Conservation (phyloP, 2,888 invertebrate genomes). For the Caenorhabditis panamensis region DNA sequence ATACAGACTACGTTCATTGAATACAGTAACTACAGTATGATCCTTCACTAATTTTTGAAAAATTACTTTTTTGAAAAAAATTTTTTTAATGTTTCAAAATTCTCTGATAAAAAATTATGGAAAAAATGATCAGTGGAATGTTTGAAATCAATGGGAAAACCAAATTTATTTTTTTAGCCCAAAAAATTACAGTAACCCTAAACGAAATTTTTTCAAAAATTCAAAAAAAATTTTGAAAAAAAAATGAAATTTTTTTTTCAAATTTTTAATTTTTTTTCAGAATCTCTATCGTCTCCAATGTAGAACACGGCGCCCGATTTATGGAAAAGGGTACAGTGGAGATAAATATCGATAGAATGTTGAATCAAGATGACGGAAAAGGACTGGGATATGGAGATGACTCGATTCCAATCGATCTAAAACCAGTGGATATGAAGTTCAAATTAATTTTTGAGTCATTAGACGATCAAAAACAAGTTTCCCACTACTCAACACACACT, state of each 20-base stretch:
- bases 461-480: not conserved
- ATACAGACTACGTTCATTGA: no score
- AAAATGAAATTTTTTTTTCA: not conserved
- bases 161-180: not conserved
- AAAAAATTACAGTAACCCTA: no score
- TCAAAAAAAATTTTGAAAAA: not conserved
- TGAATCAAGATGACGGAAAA: slow-evolving; percentile 74
- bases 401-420: slow-evolving; percentile 67
- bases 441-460: slow-evolving; percentile 60
- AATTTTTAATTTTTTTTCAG: slow-evolving; percentile 13
- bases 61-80: no score
- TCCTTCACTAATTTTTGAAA: no score
- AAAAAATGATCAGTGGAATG: no score
- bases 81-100: no score
- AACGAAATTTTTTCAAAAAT: no score
- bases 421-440: slow-evolving; percentile 69
- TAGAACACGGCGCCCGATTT: slow-evolving; percentile 57
- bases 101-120: no score
- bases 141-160: not conserved
- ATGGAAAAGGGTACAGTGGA: slow-evolving; percentile 46
- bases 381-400: slow-evolving; percentile 67
- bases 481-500: slow-evolving; percentile 34
- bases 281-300: slow-evolving; percentile 49
- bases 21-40: no score
- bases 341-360: slow-evolving; percentile 66